phyloP scores from a whole-genome alignment of 1,140 invertebrate genomes.

The Thaumetopoea pityocampa region DNA sequence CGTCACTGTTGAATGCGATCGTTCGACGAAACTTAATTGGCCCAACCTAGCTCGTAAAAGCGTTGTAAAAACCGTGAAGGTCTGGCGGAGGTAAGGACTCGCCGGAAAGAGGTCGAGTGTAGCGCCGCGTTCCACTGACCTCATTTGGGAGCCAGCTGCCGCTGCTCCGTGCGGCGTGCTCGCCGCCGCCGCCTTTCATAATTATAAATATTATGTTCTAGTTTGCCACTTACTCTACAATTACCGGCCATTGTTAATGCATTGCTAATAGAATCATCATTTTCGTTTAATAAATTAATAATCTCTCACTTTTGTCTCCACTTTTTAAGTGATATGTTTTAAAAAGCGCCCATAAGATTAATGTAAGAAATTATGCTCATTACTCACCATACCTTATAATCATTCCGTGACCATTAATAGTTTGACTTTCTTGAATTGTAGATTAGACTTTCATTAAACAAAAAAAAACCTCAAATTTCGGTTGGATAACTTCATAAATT shows the following conservation, averaged over 20 bases:
- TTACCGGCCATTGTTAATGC: constrained; percentile 18
- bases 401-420: no score
- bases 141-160: constrained; percentile 57
- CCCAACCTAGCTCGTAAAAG: constrained; percentile 71
- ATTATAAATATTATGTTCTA: constrained; percentile 45
- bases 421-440: no score
- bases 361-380: no score
- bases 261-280: no score
- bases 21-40: constrained; percentile 66
- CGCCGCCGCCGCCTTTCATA: constrained; percentile 60
- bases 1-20: constrained; percentile 48
- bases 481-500: no score
- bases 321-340: no score
- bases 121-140: constrained; percentile 72
- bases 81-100: constrained; percentile 73
- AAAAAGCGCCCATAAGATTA: no score
- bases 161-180: constrained; percentile 38
- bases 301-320: no score
- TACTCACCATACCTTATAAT: no score
- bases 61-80: constrained; percentile 73
- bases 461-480: no score
- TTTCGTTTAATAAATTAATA: no score
- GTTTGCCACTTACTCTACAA: constrained; percentile 37
- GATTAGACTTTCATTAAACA: no score
- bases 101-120: constrained; percentile 72